Conservation (phyloP, 2,888 invertebrate species). For the Coenonympha arcania region DNA sequence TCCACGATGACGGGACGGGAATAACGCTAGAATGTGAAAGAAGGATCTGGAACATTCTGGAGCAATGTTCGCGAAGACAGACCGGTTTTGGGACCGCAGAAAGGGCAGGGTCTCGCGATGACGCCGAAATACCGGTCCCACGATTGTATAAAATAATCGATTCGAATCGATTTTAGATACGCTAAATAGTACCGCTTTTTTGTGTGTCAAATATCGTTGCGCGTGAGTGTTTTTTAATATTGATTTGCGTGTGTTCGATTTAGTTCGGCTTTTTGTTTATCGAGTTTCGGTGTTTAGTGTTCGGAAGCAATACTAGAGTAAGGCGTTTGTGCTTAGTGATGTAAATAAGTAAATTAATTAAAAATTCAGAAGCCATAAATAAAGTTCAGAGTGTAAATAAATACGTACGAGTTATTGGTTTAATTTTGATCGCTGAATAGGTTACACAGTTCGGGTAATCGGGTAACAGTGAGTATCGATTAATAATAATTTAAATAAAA, state of each 20-base stretch:
- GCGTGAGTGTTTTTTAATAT: constrained; percentile 40
- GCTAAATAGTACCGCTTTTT: constrained; percentile 58
- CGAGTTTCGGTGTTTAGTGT: constrained; percentile 28
- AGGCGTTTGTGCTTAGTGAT: constrained; percentile 27
- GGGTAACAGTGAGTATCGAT: constrained; percentile 38
- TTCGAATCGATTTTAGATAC: constrained; percentile 33
- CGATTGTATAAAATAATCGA: constrained; percentile 54
- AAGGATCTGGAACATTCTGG: constrained; percentile 31
- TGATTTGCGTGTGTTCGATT: constrained; percentile 47
- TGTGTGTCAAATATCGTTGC: constrained; percentile 46
- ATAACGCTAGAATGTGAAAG: constrained; percentile 35
- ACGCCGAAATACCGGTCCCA: constrained; percentile 43
- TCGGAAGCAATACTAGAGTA: constrained; percentile 54
- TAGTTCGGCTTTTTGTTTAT: constrained; percentile 26
- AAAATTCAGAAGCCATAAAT: not conserved
- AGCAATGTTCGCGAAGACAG: constrained; percentile 59
- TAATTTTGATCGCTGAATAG: not conserved
- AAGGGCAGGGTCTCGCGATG: constrained; percentile 56
- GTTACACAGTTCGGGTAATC: constrained; percentile 41
- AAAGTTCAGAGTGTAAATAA: not conserved
- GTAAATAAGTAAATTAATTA: constrained; percentile 25
- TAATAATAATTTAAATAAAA: constrained; percentile 25
- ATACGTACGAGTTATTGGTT: not conserved
- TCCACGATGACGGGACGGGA: constrained; percentile 31
- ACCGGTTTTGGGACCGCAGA: constrained; percentile 63